These are phyloP conservation scores for Tamias sibiricus DNA, from an alignment of 2,113 vertebrate genomes.

Conservation along the genomic window DNA sequence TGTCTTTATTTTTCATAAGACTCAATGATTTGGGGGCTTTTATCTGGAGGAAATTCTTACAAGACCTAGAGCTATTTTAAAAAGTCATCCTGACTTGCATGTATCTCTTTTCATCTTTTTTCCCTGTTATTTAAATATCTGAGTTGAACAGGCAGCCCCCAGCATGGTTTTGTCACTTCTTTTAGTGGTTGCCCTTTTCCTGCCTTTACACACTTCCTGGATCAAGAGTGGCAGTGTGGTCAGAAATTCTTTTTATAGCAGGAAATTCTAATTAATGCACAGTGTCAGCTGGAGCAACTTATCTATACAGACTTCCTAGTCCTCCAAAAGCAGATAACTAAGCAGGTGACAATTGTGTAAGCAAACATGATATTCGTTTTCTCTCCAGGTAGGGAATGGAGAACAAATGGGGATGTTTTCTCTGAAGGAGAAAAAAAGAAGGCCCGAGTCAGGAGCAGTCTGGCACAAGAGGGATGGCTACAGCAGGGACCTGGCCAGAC, in stretches of 20 bases:
- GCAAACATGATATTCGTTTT: conserved; percentile 25
- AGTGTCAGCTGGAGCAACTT: not conserved
- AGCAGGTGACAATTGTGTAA: not conserved
- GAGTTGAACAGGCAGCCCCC: not conserved
- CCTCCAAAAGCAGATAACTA: not conserved
- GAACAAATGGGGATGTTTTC: not conserved
- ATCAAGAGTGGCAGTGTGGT: not conserved
- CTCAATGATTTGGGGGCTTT: not conserved
- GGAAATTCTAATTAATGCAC: conserved; percentile 5
- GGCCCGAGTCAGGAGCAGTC: not conserved
- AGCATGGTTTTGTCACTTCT: not conserved
- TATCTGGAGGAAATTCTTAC: not conserved
- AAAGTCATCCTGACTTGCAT: not conserved
- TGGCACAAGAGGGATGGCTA: not conserved
- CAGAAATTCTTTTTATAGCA: conserved; percentile 36
- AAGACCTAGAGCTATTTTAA: not conserved
- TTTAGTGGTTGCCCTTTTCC: not conserved
- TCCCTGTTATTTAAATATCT: not conserved
- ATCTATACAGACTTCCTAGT: not conserved
- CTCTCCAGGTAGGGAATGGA: not conserved
- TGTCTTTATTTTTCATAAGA: not conserved
- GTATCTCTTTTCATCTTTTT: not conserved
- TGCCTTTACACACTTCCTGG: not conserved
- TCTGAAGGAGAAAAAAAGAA: not conserved
- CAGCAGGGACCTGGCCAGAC: not conserved